Base-by-base conservation (phyloP, 2,113 vertebrate genomes). In the Peromyscus polionotus region DNA sequence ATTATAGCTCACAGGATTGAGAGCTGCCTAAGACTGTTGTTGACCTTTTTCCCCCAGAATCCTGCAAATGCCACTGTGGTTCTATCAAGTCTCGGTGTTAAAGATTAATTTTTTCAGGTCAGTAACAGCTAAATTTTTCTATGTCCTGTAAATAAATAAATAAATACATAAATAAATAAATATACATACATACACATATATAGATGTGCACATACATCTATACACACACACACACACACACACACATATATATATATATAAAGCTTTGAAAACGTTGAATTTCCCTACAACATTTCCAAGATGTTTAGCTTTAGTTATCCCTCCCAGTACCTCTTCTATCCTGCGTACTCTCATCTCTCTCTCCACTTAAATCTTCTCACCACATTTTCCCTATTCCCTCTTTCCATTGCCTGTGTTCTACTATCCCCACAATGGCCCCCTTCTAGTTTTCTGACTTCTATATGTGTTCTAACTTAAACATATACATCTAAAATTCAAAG, bases 1-100 rank as follows among this genome's bases (percentile, higher is more conserved):
- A 36, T 24, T 67, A 39, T 11, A 76, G 61, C 42, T 86, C 17
- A 73, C n/a, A 59, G 20, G 9, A 59, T 83, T 39, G 4, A 14
- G 57, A 80, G 79, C 45, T 83, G 57, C 17, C 14, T 61, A 73
- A 51, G 1, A 45, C 12, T 90, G 51, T 45, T 36, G 13, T 28
- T 86, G 57, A 2, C 20, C 65, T 88, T 80, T 70, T 2, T 83
- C 12, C 6, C 2, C 0, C 54, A 39, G 13, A 61, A 61, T 24
- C 0, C 22, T 4, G 1, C 13, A 63, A 39, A 28, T 16, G 36
- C 16, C 22, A 63, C 11, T 4, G 0, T 16, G 24, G 7, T 10
- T 63, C 14, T 61, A 16, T 63, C 14, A 45, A 17, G 22, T 16
- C 24, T 45, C 3, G 26, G 24, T 28, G 42, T 42, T 65, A 65